phyloP scores from a whole-genome alignment of 2,888 invertebrate genomes.

The Amiota minor region DNA sequence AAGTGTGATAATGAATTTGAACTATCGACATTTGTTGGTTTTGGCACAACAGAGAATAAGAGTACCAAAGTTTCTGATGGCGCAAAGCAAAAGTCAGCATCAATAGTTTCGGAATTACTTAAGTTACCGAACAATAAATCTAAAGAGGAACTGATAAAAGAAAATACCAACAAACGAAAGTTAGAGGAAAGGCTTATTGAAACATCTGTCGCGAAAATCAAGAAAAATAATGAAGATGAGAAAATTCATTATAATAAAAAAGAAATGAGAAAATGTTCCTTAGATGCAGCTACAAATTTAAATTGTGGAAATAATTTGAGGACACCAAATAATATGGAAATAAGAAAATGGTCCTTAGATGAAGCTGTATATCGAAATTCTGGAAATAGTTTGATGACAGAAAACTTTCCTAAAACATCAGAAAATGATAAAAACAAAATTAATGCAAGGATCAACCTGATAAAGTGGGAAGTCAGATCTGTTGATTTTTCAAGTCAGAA shows the following conservation, averaged over 20 bases:
- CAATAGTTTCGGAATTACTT: conserved; percentile 30
- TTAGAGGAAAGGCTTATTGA: neutral
- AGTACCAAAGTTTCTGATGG: conserved; percentile 45
- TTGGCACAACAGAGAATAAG: conserved; percentile 51
- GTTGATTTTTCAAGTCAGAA: no score
- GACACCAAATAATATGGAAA: no score
- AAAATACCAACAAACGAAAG: neutral
- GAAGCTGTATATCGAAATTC: neutral
- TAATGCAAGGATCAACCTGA: no score
- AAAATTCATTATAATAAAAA: no score
- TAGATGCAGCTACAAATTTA: neutral
- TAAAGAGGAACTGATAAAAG: conserved; percentile 23
- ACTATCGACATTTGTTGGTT: conserved; percentile 38
- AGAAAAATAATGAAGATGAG: no score
- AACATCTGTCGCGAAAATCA: neutral
- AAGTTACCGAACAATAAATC: conserved; percentile 28
- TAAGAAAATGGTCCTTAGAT: neutral
- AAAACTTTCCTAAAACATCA: no score
- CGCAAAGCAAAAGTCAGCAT: conserved; percentile 41
- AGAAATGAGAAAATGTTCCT: neutral
- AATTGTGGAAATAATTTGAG: no score
- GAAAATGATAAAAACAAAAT: no score
- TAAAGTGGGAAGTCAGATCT: no score
- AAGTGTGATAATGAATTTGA: neutral
- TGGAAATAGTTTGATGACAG: no score